These are phyloP conservation scores for Lanius ludovicianus DNA, from an alignment of 2,113 vertebrate genomes.

Conservation along the genomic window DNA sequence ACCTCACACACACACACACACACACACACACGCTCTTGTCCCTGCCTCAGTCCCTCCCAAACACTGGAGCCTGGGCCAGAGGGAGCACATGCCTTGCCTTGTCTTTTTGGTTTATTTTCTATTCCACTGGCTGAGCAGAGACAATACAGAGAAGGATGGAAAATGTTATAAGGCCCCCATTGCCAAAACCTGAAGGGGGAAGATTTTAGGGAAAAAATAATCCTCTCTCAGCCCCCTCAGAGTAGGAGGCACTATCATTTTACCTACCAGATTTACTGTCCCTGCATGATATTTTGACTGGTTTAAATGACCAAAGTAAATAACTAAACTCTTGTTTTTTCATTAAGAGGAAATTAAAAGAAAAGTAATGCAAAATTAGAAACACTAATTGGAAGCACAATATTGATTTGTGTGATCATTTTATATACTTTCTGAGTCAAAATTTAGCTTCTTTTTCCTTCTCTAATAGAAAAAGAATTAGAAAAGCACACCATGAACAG, in stretches of 20 bases:
- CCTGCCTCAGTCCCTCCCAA: not conserved
- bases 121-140: not conserved
- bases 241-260: not conserved
- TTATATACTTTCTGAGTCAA: not conserved
- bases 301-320: not conserved
- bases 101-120: not conserved
- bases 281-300: not conserved
- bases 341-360: not conserved
- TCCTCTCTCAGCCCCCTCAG: accelerated
- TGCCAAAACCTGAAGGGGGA: not conserved
- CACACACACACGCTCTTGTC: not conserved
- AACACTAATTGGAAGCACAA: not conserved
- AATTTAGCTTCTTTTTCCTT: not conserved
- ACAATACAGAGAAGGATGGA: not conserved
- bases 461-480: not conserved
- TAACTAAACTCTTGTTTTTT: not conserved
- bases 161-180: not conserved
- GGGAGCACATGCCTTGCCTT: accelerated
- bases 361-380: not conserved
- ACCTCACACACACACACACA: not conserved
- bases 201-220: not conserved
- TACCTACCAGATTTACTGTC: not conserved
- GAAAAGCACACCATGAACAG: not conserved
- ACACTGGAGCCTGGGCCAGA: accelerated
- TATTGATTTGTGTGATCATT: not conserved